Base-by-base conservation (phyloP, 1,140 invertebrate species). In the Drosophila sp. region DNA sequence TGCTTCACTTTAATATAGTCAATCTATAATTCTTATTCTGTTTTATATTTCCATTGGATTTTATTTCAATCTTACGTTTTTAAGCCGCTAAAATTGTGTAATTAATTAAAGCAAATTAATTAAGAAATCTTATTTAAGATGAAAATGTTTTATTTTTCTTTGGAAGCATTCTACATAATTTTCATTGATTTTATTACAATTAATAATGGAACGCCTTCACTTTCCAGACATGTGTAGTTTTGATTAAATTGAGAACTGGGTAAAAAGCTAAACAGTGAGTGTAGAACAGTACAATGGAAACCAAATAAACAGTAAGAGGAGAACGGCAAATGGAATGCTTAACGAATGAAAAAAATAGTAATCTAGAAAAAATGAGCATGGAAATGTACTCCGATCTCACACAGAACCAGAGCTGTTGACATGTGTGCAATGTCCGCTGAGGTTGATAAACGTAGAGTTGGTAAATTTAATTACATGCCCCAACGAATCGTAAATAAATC, bases 391-490 rank as follows among this genome's bases (percentile, higher is more conserved):
- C 27, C 4, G 16, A 32, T 40, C n/a, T 13, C 13, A 32, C 40
- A 43, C 6, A n/a, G n/a, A n/a, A n/a, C 6, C 18, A 7, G 13
- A 64, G 32, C 50, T 65, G 34, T 56, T 45, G 53, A 48, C 21
- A 61, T 54, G 64, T 62, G 36, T 62, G 61, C 54, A 61, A 56
- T 62, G 71, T 61, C 50, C 48, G 45, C 46, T n/a, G 14, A 57
- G 45, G 48, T 70, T 54, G 32, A 58, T 54, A 78, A 83, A 82
- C 63, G 62, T 41, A 43, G 53, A 65, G 65, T 63, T 53, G 40
- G 56, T 73, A 78, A 82, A 73, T 89, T 36, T 82, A 87, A 87
- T 87, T 87, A 82, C 56, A 79, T 73, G 82, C 66, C 76, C 64
- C 71, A 70, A 32, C 46, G 83, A 82, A 48, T 79, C 72, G 78